Conservation (phyloP, 2,113 vertebrate species). For the Glaucomys volans region DNA sequence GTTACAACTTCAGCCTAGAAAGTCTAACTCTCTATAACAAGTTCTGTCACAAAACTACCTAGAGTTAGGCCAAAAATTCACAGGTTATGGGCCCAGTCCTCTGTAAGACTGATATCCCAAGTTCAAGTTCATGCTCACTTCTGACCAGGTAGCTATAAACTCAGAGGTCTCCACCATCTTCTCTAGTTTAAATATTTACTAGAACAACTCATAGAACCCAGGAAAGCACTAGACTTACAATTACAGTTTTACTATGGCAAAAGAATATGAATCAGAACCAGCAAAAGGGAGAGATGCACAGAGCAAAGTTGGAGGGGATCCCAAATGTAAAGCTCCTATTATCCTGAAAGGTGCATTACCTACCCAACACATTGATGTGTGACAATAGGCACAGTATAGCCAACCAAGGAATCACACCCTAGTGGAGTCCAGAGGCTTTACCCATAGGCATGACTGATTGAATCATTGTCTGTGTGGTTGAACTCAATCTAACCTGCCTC, state of each 20-base stretch:
- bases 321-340: neutral
- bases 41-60: neutral
- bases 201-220: constrained; percentile 1
- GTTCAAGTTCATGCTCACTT: neutral
- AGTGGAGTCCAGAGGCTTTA: too few relatives aligned
- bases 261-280: constrained; percentile 9
- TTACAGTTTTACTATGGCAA: neutral
- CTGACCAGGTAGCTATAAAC: neutral
- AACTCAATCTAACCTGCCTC: neutral
- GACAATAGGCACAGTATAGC: neutral
- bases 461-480: neutral
- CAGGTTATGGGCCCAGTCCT: neutral
- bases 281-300: neutral
- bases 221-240: neutral
- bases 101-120: neutral
- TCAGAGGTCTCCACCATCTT: neutral
- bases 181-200: constrained; percentile 14
- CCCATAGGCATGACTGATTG: too few relatives aligned
- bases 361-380: neutral
- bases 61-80: neutral
- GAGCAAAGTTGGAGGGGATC: neutral
- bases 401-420: too few relatives aligned
- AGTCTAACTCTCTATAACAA: neutral
- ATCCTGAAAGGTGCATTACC: neutral
- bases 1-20: neutral